Base-by-base conservation (phyloP, 1,140 invertebrate genomes). In the Macrobrachium nipponense region DNA sequence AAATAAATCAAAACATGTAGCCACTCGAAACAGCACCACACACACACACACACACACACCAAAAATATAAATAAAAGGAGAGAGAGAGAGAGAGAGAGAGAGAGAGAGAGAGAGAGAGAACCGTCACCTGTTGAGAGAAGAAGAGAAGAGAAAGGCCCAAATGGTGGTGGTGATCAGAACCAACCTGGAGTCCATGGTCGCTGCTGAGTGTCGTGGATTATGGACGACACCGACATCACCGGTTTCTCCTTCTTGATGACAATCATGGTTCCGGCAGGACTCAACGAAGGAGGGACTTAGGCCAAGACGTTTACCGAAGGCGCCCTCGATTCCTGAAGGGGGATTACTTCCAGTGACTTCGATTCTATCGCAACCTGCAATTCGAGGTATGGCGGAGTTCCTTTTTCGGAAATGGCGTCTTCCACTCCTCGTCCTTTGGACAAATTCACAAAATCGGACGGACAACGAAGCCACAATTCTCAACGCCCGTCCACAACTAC, bases 201-300 rank as follows among this genome's bases (percentile, higher is more conserved):
- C 68, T 86, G 83, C 44, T 86, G 83, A 2, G 83, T 80, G 17
- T 76, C 83, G 76, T 86, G 83, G 62, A 86, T 86, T 18, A 86
- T 86, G 76, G 83, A 79, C 2, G 83, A 79, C 18, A 86, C 83
- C 1, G 83, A 86, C 83, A 86, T 86, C 27, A 86, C 83, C 5
- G 83, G 83, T 59, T 86, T 86, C 77, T 86, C 83, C 23, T 86
- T 85, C 82, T 80, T 86, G 76, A 86, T 86, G 20, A 86, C 70
- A 44, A 86, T 86, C 83, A 86, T 86, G 76, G 51, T 73, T 18
- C 75, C 36, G 76, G 82, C 12, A 51, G 12, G 51, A 51, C 12
- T 51, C 8, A 51, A 12, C 51, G 12, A 51, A 51, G 4, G 12
- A 51, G 51, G 51, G 12, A 10, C 51, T 51, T 51, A 8, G 8